phyloP scores from a whole-genome alignment of 2,113 vertebrate species.

The Hydropotes inermis region DNA sequence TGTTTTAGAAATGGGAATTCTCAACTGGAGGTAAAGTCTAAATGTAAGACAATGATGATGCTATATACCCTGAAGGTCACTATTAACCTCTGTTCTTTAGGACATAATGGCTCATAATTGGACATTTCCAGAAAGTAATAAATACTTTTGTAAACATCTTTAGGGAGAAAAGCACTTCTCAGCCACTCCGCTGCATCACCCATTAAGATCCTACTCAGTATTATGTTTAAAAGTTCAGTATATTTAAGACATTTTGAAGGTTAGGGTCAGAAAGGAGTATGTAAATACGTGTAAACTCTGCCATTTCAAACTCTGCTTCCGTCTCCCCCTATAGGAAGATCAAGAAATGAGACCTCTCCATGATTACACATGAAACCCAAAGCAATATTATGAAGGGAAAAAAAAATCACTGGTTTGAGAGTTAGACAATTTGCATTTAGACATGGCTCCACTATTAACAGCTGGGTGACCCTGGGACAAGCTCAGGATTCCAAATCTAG shows the following conservation, averaged over 20 bases:
- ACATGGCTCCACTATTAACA: background rate
- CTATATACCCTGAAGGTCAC: background rate
- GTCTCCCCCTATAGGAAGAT: background rate
- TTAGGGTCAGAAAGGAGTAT: slow-evolving; percentile 20
- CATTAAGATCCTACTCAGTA: background rate
- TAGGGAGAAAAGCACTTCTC: background rate
- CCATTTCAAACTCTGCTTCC: background rate
- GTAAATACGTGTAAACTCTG: background rate
- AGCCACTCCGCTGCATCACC: background rate
- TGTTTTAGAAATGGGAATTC: slow-evolving; percentile 33
- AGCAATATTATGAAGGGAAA: background rate
- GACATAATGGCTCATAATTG: background rate
- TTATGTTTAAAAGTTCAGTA: background rate
- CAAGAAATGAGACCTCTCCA: background rate
- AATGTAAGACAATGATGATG: background rate
- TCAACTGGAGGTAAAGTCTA: slow-evolving; percentile 18
- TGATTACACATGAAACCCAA: background rate
- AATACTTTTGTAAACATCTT: slow-evolving; percentile 10
- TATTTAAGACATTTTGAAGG: slow-evolving; percentile 20
- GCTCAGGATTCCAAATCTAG: slow-evolving; percentile 11
- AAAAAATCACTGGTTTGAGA: background rate
- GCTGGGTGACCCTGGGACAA: background rate
- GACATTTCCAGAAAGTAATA: slow-evolving; percentile 19
- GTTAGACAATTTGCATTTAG: background rate
- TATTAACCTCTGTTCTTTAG: background rate